Evolutionary conservation across 2,797 vertebrate species (phyloP), one percentile per base, ranked within the genome.

Genomic region (Myotis findleyi): DNA sequence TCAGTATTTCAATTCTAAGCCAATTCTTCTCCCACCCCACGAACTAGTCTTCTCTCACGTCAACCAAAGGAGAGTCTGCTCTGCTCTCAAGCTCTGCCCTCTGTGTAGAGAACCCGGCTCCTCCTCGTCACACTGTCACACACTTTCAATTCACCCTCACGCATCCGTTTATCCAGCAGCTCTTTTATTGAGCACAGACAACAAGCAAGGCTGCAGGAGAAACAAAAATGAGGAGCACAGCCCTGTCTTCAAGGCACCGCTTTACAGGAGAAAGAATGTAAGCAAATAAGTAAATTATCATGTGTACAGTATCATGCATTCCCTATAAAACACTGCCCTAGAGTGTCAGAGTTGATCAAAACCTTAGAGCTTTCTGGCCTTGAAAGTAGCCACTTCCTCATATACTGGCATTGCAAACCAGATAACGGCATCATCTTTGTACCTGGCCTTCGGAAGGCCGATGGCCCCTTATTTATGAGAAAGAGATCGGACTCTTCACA

Each of bases 221-320:
- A 91, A 53, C 30, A 89, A 73, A 90, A 16, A 38, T 27, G 36
- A 79, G 23, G 30, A 25, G 47, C 13, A 73, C 27, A 30, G 38
- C 6, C 13, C 25, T 80, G 17, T 16, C 49, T 85, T 66, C 44
- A 41, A 36, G 41, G 73, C 21, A 2, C 4, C 84, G 49, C n/a
- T 87, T 59, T 55, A 25, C 3, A 11, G 30, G 38, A 86, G 71
- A 86, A 92, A 93, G 10, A 87, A 81, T 27, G 77, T 69, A 83
- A 95, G 14, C 55, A 64, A 85, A 82, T 36, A 51, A 85, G 57
- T 41, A 49, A 94, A 66, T 92, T 12, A 59, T n/a, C 87, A 7
- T 41, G 18, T 36, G 8, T 49, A 62, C 14, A 80, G 23, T 20
- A 38, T 51, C 30, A 3, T 33, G 3, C 3, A 27, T 36, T 86